Evolutionary conservation across 2,888 invertebrate species (phyloP), one percentile per base, ranked within the genome.

Genomic region (Amphipoea lucens): DNA sequence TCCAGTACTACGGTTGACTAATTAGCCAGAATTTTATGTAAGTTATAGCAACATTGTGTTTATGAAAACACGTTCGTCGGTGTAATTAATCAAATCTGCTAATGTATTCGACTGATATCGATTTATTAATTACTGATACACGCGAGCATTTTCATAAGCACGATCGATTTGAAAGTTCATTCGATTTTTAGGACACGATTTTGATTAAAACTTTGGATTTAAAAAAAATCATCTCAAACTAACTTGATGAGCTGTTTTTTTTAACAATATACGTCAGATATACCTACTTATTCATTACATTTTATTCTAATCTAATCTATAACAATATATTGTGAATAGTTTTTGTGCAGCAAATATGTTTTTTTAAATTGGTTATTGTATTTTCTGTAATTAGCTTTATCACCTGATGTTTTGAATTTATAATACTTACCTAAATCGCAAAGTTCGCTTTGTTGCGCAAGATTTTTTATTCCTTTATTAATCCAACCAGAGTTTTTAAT

Each of bases 11-110:
- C 69, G 63, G 65, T 83, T 84, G 81, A 62, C 67, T 86, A 86
- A 86, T 79, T 86, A 86, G 78, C n/a, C 48, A 17, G 57, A 76
- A 79, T 79, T 82, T 57, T 76, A 72, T 82, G 66, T 75, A 84
- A 78, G 17, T 65, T 78, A 78, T 65, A 57, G 76, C 72, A 75
- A 71, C 60, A 67, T 67, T 80, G 70, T 66, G 54, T 75, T 74
- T 23, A 76, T 36, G 42, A 76, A 77, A 79, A 82, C 82, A 79
- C 68, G 79, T 81, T 79, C 20, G 70, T 62, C 75, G 68, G 11
- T 66, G 65, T 67, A 81, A 85, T 88, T 81, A 84, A 88, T 88
- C 79, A 88, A 79, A 85, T 78, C 79, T 78, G 72, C 74, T 75
- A 85, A 87, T 81, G 82, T 54, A 74, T 83, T 62, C 40, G 65